These are phyloP conservation scores for Hoplostethus mediterraneus DNA, from an alignment of 2,797 vertebrate genomes.

Conservation along the genomic window DNA sequence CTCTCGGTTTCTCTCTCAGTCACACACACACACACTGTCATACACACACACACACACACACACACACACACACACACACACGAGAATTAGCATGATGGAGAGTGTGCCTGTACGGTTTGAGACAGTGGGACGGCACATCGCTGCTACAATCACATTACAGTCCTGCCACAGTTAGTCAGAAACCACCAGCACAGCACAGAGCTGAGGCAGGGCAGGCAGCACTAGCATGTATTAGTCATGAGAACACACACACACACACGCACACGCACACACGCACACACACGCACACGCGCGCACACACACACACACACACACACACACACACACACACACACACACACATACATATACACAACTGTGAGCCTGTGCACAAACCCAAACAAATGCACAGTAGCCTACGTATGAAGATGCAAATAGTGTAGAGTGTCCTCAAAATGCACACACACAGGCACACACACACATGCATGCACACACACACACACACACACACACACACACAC, in stretches of 20 bases:
- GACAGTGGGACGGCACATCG: conserved; percentile 25
- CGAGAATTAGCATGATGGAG: conserved; percentile 38
- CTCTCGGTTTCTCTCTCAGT: no score
- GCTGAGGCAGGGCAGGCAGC: conserved; percentile 3
- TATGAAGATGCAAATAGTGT: no score
- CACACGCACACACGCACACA: not conserved
- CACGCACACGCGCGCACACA: not conserved
- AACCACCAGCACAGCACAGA: conserved; percentile 13
- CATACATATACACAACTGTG: conserved; percentile 1
- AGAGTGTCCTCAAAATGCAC: no score
- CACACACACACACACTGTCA: conserved; percentile 20
- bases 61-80: conserved; percentile 12
- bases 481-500: not conserved
- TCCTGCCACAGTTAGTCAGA: conserved; percentile 39
- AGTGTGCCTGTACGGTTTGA: conserved; percentile 22
- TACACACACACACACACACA: conserved; percentile 15
- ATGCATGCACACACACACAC: not conserved
- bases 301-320: not conserved
- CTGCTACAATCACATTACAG: conserved; percentile 45
- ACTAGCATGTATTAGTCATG: not conserved
- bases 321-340: no score
- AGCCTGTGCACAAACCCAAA: no score
- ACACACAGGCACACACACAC: not conserved
- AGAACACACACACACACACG: not conserved
- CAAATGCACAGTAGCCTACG: not conserved